Evolutionary conservation across 2,113 vertebrate species (phyloP), one percentile per base, ranked within the genome.

Genomic region (Columba janthina): DNA sequence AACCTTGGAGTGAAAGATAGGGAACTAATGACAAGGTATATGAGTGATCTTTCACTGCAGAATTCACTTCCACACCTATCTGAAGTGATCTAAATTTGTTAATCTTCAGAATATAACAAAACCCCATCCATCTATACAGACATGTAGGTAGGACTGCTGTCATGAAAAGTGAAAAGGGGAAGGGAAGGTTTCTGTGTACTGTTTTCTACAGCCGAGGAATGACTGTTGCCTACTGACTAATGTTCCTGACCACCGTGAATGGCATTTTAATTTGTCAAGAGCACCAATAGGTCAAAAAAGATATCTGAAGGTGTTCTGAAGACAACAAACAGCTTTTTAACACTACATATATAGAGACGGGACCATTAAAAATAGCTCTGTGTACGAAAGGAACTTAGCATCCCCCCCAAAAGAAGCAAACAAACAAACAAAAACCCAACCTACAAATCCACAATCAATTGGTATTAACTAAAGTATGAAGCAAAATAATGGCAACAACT

Each of bases 231-330:
- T 70, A 21, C 50, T 95, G 93, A 96, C 89, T 96, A 95, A 96
- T 95, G 89, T 42, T 85, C 40, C 74, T 95, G 91, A 76, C 89
- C 91, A 94, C 85, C 1, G n/a, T 88, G 87, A 95, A 79, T 70
- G 91, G 87, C 96, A 93, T 95, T 95, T 97, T 95, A 97, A 97
- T 96, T 96, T 96, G 84, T 95, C 95, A 91, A 85, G 74, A 79
- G 54, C 66, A 91, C n/a, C 58, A 91, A 82, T 31, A 94, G 94
- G 93, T 96, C 89, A 97, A 89, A 95, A 97, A 94, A 96, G 91
- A 95, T 96, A 97, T 89, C 87, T 89, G 89, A 94, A 93, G 77
- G 84, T 95, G 93, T 62, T 89, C 81, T 85, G 73, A 94, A 95
- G 89, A 82, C n/a, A 95, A 87, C 77, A 89, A 50, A 57, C 28